Conservation (phyloP, 2,797 vertebrate species). For the Microctenopoma steveboyesi region DNA sequence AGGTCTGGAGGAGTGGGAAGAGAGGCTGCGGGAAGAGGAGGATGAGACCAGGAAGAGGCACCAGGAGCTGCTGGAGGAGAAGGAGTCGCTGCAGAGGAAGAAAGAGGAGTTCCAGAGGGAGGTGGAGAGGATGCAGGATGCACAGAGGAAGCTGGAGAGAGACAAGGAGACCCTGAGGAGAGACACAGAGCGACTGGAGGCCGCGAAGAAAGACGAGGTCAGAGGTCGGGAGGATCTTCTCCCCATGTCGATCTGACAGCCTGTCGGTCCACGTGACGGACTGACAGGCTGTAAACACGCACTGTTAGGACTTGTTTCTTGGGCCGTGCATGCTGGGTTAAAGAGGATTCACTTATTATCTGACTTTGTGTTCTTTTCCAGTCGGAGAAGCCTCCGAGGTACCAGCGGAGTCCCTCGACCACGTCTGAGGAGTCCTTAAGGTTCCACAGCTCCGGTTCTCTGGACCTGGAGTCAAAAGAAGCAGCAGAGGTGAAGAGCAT, state of each 20-base stretch:
- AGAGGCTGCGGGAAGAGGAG: conserved; percentile 76
- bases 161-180: conserved; percentile 84
- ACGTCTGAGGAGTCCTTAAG: conserved; percentile 79
- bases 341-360: background rate
- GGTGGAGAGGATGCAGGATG: conserved; percentile 83
- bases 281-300: no score
- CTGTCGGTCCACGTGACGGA: no score
- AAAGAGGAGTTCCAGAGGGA: conserved; percentile 87
- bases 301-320: no score
- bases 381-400: conserved; percentile 45
- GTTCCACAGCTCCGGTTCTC: conserved; percentile 77
- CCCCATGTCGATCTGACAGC: no score
- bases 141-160: conserved; percentile 87
- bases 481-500: conserved; percentile 49
- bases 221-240: conserved; percentile 3
- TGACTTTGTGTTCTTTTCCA: conserved; percentile 7
- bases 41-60: conserved; percentile 71
- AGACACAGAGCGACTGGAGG: conserved; percentile 79
- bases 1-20: conserved; percentile 81
- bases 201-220: conserved; percentile 63
- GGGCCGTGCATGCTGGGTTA: background rate
- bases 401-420: conserved; percentile 67
- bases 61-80: conserved; percentile 78
- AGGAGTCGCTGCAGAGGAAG: conserved; percentile 79
- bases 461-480: conserved; percentile 82